Percentiles rank a stretch among this genome's conserved stretches.
These are phyloP conservation scores for Asarcornis scutulata DNA, from an alignment of 2,113 vertebrate genomes.

Conservation along the genomic window DNA sequence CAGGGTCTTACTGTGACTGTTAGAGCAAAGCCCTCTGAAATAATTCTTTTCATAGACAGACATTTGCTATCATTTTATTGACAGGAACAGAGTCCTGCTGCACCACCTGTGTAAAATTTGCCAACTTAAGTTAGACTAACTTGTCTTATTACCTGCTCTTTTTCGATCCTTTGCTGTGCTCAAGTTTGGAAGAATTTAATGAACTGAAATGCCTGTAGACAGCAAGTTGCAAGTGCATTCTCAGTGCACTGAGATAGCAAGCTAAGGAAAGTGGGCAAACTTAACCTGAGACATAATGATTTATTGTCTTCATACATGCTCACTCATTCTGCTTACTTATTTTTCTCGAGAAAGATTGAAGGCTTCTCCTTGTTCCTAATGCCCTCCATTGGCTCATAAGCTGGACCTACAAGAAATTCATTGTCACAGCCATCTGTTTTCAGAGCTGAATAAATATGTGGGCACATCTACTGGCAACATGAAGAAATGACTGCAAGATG, in stretches of 20 bases:
- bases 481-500: background rate
- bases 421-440: background rate
- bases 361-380: background rate
- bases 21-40: background rate
- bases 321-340: background rate
- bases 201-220: background rate
- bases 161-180: background rate
- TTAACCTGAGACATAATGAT: background rate
- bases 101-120: background rate
- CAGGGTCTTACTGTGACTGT: background rate
- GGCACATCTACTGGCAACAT: background rate
- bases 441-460: background rate
- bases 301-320: background rate
- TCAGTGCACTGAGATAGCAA: background rate
- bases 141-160: background rate
- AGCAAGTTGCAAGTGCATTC: background rate
- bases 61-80: rapidly evolving
- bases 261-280: background rate
- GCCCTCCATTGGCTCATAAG: background rate
- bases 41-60: background rate
- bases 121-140: background rate
- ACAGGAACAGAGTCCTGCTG: background rate
- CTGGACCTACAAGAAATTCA: background rate
- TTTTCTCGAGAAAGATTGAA: background rate
- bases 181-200: background rate